phyloP scores from a whole-genome alignment of 2,888 invertebrate genomes.

The Heterodera filipjevi region DNA sequence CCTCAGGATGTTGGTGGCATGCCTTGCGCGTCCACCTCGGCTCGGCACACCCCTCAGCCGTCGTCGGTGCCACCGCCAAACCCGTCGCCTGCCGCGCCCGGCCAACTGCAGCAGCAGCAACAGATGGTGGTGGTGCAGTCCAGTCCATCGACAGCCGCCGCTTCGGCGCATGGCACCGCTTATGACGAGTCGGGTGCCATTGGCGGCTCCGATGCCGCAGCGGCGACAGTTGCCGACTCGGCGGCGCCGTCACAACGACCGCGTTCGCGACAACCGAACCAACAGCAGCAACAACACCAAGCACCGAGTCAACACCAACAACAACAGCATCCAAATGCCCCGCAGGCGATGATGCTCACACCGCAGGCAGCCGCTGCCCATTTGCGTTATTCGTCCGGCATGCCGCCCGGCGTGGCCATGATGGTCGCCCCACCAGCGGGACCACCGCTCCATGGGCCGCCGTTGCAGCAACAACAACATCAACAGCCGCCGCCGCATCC shows the following conservation, averaged over 20 bases:
- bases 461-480: not conserved
- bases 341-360: not conserved
- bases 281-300: conserved; percentile 8
- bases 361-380: conserved; percentile 10
- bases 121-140: not conserved
- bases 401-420: not conserved
- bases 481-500: too few species aligned
- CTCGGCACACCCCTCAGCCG: conserved; percentile 19
- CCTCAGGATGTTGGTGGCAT: not conserved
- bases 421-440: not conserved
- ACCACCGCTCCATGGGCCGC: not conserved
- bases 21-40: not conserved
- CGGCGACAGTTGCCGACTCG: not conserved
- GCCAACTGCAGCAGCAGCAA: conserved; percentile 5
- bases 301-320: not conserved
- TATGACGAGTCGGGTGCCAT: conserved; percentile 3
- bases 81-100: not conserved
- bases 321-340: not conserved
- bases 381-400: not conserved
- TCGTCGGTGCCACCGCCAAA: not conserved
- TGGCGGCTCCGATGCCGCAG: not conserved
- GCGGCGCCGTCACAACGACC: not conserved
- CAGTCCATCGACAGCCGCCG: not conserved
- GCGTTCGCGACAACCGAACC: not conserved
- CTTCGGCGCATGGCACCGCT: not conserved